These are phyloP conservation scores for Pomatorhinus ruficollis DNA, from an alignment of 2,113 vertebrate species.

Conservation along the genomic window DNA sequence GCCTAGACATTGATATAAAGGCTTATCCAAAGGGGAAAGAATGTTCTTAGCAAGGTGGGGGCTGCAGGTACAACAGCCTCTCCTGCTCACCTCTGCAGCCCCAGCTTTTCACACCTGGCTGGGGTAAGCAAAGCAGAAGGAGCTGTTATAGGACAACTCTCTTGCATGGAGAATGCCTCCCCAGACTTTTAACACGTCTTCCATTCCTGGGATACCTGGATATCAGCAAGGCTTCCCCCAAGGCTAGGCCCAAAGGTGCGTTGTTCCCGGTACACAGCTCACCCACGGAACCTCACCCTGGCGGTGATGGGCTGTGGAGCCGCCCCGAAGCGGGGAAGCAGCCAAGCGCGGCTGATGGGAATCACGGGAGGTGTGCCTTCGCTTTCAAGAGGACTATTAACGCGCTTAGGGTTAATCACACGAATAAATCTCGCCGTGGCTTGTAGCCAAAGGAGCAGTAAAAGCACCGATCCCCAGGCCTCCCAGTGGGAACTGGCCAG, in stretches of 20 bases:
- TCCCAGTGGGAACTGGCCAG: neutral
- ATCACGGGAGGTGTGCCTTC: neutral
- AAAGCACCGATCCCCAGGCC: neutral
- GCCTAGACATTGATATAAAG: neutral
- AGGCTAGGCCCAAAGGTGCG: neutral
- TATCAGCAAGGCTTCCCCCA: neutral
- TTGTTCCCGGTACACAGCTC: fast-evolving
- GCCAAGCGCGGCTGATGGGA: neutral
- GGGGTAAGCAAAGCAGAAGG: neutral
- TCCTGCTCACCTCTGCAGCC: neutral
- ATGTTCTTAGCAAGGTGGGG: neutral
- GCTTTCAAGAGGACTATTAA: conserved; percentile 18
- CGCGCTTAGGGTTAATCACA: neutral
- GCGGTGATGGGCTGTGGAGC: neutral
- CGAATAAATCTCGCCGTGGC: neutral
- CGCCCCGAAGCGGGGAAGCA: neutral
- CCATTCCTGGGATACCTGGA: neutral
- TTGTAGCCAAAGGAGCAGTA: conserved; percentile 16
- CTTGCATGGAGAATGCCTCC: neutral
- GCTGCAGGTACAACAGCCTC: neutral
- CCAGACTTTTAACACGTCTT: neutral
- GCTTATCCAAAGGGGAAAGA: neutral
- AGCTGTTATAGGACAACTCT: neutral
- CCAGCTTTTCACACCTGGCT: neutral
- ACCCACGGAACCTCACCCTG: neutral